Evolutionary conservation across 2,888 invertebrate genomes (phyloP), one percentile per base, ranked within the genome.

Genomic region (Fragum fragum): DNA sequence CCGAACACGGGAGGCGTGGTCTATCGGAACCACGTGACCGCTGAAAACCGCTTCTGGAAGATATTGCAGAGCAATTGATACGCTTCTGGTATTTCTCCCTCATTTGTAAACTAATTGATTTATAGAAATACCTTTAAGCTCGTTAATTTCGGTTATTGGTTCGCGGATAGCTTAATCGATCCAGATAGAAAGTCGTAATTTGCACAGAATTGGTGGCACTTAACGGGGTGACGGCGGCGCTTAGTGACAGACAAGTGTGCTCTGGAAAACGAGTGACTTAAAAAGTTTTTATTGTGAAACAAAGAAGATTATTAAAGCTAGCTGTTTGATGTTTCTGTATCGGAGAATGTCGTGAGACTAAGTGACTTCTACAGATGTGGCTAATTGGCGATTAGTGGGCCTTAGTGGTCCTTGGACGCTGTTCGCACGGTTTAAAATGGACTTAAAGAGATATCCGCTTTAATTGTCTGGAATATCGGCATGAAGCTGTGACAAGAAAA

Each of bases 41-140:
- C 36, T 73, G 55, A 21, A 42, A 42, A 66, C 47, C 18, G 47
- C 68, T 55, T 53, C 70, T 52, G 61, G 55, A 47, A 70, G 63
- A 76, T 29, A 74, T 76, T 66, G 28, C 36, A 71, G 70, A 70
- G 59, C 79, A 72, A 83, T 83, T 79, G 80, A 79, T 71, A 74
- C 69, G 23, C 61, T 39, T 52, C 74, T 74, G 68, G 72, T 74
- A 74, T 83, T 83, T 79, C 79, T 53, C 66, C 72, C 86, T 83
- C 86, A 83, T 86, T 86, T 83, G 79, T 76, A 70, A 63, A 29
- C 52, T 86, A 86, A 86, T 86, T 86, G 83, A 86, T 86, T 86
- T 86, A 86, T 80, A 81, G 78, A 77, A 77, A 79, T 79, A 74
- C 83, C 79, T 73, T 72, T 52, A 79, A 68, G 83, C 81, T 77